Conservation (phyloP, 2,888 invertebrate genomes). For the Ectobius pallidus region DNA sequence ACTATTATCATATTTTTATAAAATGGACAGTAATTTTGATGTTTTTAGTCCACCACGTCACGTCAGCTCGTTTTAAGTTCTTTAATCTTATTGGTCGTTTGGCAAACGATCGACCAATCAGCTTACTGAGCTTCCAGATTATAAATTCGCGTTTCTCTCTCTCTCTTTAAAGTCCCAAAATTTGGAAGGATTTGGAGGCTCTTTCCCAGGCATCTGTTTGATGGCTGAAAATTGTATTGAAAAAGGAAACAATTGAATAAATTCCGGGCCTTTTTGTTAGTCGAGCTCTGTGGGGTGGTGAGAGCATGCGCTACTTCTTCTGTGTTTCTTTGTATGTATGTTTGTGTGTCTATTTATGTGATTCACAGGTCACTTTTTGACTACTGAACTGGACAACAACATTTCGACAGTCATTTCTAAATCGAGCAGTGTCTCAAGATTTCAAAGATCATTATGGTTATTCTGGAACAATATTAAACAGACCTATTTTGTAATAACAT, state of each 20-base stretch:
- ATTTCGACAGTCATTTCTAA: too few relatives aligned
- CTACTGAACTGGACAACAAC: too few relatives aligned
- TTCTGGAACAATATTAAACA: too few relatives aligned
- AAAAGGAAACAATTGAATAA: background rate
- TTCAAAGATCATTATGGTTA: too few relatives aligned
- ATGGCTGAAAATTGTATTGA: too few relatives aligned
- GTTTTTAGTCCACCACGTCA: constrained; percentile 30
- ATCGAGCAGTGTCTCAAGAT: too few relatives aligned
- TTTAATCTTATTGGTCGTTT: constrained; percentile 18
- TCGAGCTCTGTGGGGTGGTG: constrained; percentile 37
- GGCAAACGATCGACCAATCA: constrained; percentile 18
- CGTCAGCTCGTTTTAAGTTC: constrained; percentile 20
- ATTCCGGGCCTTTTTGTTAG: constrained; percentile 30
- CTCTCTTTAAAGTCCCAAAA: too few relatives aligned
- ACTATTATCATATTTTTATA: background rate
- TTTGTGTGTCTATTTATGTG: background rate
- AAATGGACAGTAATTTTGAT: constrained; percentile 10
- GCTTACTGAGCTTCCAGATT: constrained; percentile 14
- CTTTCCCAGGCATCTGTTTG: too few relatives aligned
- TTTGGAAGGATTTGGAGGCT: background rate
- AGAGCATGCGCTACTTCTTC: constrained; percentile 18
- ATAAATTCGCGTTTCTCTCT: background rate
- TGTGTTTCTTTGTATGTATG: constrained; percentile 1
- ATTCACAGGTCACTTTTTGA: background rate
- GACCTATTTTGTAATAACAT: too few relatives aligned